Conservation (phyloP, 2,888 invertebrate species). For the Oscheius onirici region DNA sequence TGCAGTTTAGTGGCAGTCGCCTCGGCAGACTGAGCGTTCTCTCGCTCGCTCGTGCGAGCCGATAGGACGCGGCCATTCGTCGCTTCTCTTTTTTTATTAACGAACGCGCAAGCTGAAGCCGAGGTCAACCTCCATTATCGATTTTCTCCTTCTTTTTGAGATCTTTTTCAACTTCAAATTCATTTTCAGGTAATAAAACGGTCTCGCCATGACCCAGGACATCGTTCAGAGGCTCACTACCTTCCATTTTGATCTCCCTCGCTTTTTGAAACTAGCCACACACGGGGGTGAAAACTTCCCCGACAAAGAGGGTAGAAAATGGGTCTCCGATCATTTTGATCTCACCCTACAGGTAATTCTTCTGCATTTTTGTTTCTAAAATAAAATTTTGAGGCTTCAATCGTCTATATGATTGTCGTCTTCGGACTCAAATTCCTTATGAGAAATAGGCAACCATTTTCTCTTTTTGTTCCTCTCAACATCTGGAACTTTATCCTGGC, state of each 20-base stretch:
- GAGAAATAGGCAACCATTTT: constrained; percentile 72
- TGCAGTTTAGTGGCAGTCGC: constrained; percentile 9
- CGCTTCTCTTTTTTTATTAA: background rate
- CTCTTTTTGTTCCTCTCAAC: constrained; percentile 72
- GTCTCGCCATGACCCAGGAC: constrained; percentile 21
- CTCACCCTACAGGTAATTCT: constrained; percentile 62
- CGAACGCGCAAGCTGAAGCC: background rate
- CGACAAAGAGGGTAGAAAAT: constrained; percentile 46
- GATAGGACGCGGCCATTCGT: background rate
- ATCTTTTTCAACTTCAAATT: background rate
- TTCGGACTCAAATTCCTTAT: constrained; percentile 73
- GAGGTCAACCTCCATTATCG: background rate
- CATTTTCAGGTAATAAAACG: constrained; percentile 14
- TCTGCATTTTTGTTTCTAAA: background rate
- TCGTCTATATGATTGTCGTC: constrained; percentile 62
- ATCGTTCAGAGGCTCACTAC: constrained; percentile 40
- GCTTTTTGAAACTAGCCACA: constrained; percentile 45
- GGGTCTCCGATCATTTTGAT: constrained; percentile 62
- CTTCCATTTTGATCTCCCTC: constrained; percentile 51
- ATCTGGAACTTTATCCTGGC: constrained; percentile 74
- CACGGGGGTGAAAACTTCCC: constrained; percentile 55
- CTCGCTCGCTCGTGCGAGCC: background rate
- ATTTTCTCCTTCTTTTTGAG: background rate
- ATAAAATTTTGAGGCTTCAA: constrained; percentile 42
- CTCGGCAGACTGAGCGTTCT: constrained; percentile 25